Evolutionary conservation across 2,888 invertebrate genomes (phyloP).

Genomic region (Orthosia gracilis): DNA sequence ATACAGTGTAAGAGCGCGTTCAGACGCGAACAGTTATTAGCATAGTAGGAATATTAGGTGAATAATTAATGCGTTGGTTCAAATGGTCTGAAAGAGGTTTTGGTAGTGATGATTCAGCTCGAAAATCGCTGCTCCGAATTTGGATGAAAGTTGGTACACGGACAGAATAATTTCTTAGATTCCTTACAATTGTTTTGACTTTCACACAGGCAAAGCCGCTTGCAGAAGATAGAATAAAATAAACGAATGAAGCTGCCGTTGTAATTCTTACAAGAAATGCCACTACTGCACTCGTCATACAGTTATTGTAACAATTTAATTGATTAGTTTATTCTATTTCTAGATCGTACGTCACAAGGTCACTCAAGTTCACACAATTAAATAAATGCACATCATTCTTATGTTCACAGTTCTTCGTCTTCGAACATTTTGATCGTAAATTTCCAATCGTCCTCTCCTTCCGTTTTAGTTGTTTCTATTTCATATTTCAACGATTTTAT

Average conservation of each 20-base stretch:
- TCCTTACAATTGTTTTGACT: no score
- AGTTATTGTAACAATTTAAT: neutral
- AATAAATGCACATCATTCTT: neutral
- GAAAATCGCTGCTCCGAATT: no score
- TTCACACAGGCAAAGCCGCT: no score
- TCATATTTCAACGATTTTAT: conserved; percentile 14
- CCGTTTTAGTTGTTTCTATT: neutral
- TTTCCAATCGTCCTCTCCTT: neutral
- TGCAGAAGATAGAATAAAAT: no score
- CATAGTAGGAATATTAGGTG: neutral
- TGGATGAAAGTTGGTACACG: no score
- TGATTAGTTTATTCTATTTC: neutral
- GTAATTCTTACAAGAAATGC: neutral
- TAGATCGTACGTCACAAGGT: neutral
- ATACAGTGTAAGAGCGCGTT: conserved; percentile 55
- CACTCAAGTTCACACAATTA: neutral
- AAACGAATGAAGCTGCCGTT: neutral
- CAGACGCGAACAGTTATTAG: conserved; percentile 36
- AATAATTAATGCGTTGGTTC: conserved; percentile 21
- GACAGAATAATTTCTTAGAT: no score
- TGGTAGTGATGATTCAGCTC: neutral
- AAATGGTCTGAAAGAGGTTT: conserved; percentile 2
- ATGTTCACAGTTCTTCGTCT: neutral
- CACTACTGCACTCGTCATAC: neutral
- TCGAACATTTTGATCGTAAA: neutral